Base-by-base conservation (phyloP, 2,888 invertebrate genomes). In the Hydrotaea diabolus region DNA sequence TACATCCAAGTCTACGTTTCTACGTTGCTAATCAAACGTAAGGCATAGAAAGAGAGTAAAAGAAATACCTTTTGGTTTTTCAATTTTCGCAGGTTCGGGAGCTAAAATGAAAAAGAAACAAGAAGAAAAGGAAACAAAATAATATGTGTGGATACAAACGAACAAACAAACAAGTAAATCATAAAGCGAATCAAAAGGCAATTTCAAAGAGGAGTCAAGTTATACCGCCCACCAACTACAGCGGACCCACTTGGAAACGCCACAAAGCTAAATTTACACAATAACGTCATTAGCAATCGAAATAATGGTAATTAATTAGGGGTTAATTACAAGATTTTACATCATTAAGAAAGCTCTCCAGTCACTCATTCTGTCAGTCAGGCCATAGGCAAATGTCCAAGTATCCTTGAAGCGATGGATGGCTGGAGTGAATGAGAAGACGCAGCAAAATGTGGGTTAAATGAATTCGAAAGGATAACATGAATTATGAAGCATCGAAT, bases 51-150 rank as follows among this genome's bases (percentile, higher is more conserved):
- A 76, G 64, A 19, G 49, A 13, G 62, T 55, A 79, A 81, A 84
- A 77, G 81, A 82, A 81, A 82, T 90, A 92, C 91, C 91, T 91
- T 92, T 90, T 91, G 89, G 87, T 89, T 92, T 92, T 89, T 91
- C 92, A 88, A 89, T 91, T 90, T 89, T 91, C 89, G 89, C 91
- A 89, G 91, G 89, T 88, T 91, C 92, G 88, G 89, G 89, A 88
- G 90, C 91, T 91, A 90, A 89, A 91, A 92, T 87, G 87, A 89
- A 88, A 80, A 84, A 80, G 36, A 71, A 53, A 74, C 62, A 86
- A 49, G 75, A 71, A 72, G 17, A 74, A 66, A 69, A 26, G 0
- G 9, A 76, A 74, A 72, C 74, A 21, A 80, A 76, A 82, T 73
- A 83, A 80, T 80, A 78, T 62, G 53, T 69, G 26, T 46, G 46